phyloP scores from a whole-genome alignment of 2,888 invertebrate genomes.

The Galerucella pusilla region DNA sequence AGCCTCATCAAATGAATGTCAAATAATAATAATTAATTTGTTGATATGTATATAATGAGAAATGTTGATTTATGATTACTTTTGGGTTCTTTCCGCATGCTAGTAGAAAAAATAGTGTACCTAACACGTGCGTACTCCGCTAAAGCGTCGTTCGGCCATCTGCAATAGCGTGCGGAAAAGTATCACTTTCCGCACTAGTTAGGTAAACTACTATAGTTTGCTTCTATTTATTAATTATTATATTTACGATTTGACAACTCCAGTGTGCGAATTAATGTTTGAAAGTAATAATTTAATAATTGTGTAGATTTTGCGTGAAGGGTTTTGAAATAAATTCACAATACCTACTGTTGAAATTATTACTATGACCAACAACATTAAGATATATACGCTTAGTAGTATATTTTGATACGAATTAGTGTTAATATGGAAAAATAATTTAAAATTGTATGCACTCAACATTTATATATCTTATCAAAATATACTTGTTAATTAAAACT shows the following conservation, averaged over 20 bases:
- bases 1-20: too few relatives aligned
- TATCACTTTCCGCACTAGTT: too few relatives aligned
- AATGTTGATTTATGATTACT: too few relatives aligned
- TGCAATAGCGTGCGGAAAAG: too few relatives aligned
- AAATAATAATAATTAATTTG: too few relatives aligned
- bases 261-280: not conserved
- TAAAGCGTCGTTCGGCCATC: too few relatives aligned
- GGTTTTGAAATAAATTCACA: not conserved
- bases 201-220: too few relatives aligned
- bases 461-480: slow-evolving; percentile 1
- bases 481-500: slow-evolving; percentile 12
- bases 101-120: too few relatives aligned
- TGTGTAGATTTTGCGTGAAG: too few relatives aligned
- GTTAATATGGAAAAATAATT: slow-evolving; percentile 5
- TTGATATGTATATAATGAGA: too few relatives aligned
- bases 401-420: slow-evolving; percentile 4
- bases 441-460: not conserved
- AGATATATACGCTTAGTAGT: slow-evolving; percentile 2
- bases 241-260: not conserved
- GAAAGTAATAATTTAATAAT: not conserved
- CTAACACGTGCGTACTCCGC: too few relatives aligned
- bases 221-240: not conserved
- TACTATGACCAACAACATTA: not conserved
- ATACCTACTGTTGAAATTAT: slow-evolving; percentile 37
- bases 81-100: too few relatives aligned